phyloP scores from a whole-genome alignment of 2,888 invertebrate species.

The Tetragonula carbonaria region DNA sequence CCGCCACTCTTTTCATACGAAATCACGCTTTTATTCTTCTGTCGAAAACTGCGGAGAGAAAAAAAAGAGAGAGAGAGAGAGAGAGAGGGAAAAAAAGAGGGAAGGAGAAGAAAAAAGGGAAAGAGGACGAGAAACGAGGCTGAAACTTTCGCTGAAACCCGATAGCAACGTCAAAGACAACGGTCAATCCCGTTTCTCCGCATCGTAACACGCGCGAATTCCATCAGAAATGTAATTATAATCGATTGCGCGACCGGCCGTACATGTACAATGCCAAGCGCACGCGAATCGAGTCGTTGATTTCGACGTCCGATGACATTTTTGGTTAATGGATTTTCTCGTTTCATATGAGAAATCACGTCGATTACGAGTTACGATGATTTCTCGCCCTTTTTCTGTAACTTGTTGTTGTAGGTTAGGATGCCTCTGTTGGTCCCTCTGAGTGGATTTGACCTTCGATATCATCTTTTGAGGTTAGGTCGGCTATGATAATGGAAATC shows the following conservation, averaged over 20 bases:
- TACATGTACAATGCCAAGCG: not conserved
- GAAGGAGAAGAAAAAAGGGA: not conserved
- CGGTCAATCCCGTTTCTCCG: not conserved
- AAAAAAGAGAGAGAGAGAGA: not conserved
- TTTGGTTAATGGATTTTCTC: not conserved
- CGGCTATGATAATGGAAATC: not conserved
- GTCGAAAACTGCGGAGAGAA: not conserved
- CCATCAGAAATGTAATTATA: constrained; percentile 41
- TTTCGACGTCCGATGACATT: not conserved
- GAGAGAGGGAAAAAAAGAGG: not conserved
- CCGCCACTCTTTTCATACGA: constrained; percentile 12
- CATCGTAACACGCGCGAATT: constrained; percentile 23
- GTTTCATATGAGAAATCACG: not conserved
- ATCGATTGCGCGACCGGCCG: constrained; percentile 29
- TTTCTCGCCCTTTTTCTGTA: not conserved
- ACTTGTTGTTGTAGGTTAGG: not conserved
- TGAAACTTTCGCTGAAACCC: constrained; percentile 5
- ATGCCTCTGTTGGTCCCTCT: not conserved
- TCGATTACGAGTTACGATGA: too few relatives aligned
- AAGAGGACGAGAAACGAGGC: not conserved
- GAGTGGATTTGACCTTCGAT: not conserved
- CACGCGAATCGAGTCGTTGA: constrained; percentile 22
- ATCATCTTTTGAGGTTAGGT: not conserved
- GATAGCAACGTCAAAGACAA: constrained; percentile 3
- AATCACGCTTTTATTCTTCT: constrained; percentile 26